A percentile compares a stretch with the other conserved stretches of the same genome.
phyloP scores from a whole-genome alignment of 2,888 invertebrate genomes.

The Rhingia campestris region DNA sequence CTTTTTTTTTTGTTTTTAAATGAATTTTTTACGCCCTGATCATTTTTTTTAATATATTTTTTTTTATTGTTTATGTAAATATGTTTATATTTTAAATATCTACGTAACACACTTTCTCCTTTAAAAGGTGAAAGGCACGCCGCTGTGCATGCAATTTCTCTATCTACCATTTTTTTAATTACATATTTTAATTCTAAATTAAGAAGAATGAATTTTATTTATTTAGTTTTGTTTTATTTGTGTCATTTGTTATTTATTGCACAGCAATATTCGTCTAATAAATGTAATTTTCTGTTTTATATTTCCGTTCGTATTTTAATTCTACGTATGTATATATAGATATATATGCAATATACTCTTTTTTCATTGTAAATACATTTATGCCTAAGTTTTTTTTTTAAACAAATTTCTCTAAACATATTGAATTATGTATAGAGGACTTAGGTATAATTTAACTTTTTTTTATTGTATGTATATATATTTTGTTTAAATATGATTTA shows the following conservation, averaged over 20 bases:
- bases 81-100: conserved; percentile 69
- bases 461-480: conserved; percentile 45
- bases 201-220: conserved; percentile 63
- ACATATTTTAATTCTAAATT: conserved; percentile 59
- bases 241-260: conserved; percentile 73
- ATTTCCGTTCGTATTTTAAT: conserved; percentile 76
- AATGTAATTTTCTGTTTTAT: conserved; percentile 61
- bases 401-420: conserved; percentile 65
- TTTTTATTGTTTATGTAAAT: conserved; percentile 61
- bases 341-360: conserved; percentile 75
- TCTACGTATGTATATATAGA: conserved; percentile 76
- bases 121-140: conserved; percentile 67
- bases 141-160: conserved; percentile 69
- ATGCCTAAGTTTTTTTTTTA: conserved; percentile 63
- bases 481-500: conserved; percentile 32
- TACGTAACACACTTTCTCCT: conserved; percentile 69
- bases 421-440: conserved; percentile 58
- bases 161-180: conserved; percentile 58
- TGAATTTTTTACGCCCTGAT: conserved; percentile 47
- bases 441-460: conserved; percentile 53
- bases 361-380: conserved; percentile 75
- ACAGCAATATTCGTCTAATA: conserved; percentile 74
- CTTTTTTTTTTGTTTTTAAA: conserved; percentile 24
- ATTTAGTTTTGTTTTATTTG: conserved; percentile 47
- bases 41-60: conserved; percentile 24